A percentile compares a stretch with the other conserved stretches of the same genome.
Conservation (phyloP, 2,888 invertebrate species). For the Heteromurus nitidus region DNA sequence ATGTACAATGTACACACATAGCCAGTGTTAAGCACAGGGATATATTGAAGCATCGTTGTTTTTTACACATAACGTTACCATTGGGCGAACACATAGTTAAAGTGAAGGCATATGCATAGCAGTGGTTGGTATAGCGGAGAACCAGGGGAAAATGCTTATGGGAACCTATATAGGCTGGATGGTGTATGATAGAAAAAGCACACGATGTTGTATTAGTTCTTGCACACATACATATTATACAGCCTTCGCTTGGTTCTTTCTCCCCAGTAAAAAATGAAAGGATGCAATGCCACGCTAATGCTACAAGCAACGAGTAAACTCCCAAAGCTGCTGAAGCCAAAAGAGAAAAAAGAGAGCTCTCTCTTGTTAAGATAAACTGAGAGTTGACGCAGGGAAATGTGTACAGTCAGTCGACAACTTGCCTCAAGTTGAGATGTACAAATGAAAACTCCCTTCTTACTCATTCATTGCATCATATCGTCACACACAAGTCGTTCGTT, state of each 20-base stretch:
- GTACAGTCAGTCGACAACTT: slow-evolving; percentile 57
- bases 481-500: background rate
- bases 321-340: slow-evolving; percentile 20
- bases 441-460: slow-evolving; percentile 31
- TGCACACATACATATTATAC: background rate
- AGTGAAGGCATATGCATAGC: background rate
- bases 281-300: slow-evolving; percentile 8
- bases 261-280: slow-evolving; percentile 2
- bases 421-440: slow-evolving; percentile 57
- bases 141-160: slow-evolving; percentile 50
- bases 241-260: background rate
- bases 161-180: background rate
- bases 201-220: background rate
- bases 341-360: background rate
- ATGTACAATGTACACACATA: too few relatives aligned
- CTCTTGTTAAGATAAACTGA: slow-evolving; percentile 47
- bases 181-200: background rate
- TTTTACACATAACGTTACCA: background rate
- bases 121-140: background rate
- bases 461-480: slow-evolving; percentile 32
- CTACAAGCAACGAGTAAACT: background rate
- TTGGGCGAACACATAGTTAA: background rate
- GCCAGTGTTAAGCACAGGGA: too few relatives aligned
- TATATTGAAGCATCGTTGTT: background rate
- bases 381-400: slow-evolving; percentile 42